Percentiles rank a stretch among this genome's conserved stretches.
These are phyloP conservation scores for Drosophila auraria DNA, from an alignment of 1,140 invertebrate species.

Conservation along the genomic window DNA sequence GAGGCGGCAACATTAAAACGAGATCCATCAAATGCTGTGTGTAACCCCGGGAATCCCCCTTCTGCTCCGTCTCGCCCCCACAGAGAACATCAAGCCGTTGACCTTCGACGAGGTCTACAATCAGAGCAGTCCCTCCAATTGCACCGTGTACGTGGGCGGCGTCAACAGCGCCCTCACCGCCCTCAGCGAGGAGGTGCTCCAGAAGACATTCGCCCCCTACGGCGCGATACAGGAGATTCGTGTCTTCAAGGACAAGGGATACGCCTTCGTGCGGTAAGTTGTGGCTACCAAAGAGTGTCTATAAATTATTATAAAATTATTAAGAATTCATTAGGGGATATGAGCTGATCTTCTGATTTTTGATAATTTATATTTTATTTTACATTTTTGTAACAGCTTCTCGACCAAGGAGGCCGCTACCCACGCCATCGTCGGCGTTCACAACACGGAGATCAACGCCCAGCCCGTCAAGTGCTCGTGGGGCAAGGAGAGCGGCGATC, in stretches of 20 bases:
- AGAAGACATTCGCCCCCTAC: slow-evolving; percentile 97
- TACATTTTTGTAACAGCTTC: slow-evolving; percentile 89
- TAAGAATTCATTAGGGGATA: too few species aligned
- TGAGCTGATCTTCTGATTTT: too few species aligned
- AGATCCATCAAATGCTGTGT: slow-evolving; percentile 48
- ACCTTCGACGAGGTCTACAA: slow-evolving; percentile 99
- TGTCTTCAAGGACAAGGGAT: slow-evolving; percentile 99
- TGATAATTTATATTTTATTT: neutral
- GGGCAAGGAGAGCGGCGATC: slow-evolving; percentile 98
- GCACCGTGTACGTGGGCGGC: slow-evolving; percentile 99
- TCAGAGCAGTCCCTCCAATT: slow-evolving; percentile 99
- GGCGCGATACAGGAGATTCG: slow-evolving; percentile 98
- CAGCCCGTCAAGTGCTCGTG: slow-evolving; percentile 99
- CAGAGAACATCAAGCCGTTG: slow-evolving; percentile 95
- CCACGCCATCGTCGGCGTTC: slow-evolving; percentile 98
- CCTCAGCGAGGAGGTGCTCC: slow-evolving; percentile 97
- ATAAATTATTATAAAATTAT: too few species aligned
- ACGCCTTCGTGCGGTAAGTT: slow-evolving; percentile 97
- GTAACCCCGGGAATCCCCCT: slow-evolving; percentile 18
- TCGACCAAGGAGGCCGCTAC: slow-evolving; percentile 98
- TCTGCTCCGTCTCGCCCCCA: neutral
- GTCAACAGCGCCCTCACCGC: slow-evolving; percentile 96
- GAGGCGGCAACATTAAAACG: slow-evolving; percentile 46
- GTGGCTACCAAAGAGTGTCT: too few species aligned
- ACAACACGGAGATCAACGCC: slow-evolving; percentile 98